Conservation (phyloP, 2,113 vertebrate species). For the Eulacestoma nigropectus region DNA sequence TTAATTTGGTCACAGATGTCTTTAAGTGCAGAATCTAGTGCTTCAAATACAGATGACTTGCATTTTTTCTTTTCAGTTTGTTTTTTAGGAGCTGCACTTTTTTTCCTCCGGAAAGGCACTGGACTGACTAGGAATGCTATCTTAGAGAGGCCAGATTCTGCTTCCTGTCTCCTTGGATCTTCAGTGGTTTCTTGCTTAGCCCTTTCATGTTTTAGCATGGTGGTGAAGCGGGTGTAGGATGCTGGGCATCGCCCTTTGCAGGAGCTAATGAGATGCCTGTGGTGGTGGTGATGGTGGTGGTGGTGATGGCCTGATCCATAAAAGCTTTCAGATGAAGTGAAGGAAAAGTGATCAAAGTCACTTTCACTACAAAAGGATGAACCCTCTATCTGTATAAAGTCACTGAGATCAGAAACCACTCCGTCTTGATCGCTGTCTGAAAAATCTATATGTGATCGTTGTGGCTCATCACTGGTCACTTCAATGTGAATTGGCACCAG, state of each 20-base stretch:
- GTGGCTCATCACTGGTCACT: conserved; percentile 77
- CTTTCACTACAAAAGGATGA: conserved; percentile 97
- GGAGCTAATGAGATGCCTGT: conserved; percentile 86
- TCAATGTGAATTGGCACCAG: conserved; percentile 83
- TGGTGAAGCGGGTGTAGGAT: conserved; percentile 94
- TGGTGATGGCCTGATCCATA: conserved; percentile 84
- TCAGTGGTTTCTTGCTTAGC: conserved; percentile 82
- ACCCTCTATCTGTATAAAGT: conserved; percentile 90
- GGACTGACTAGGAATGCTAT: conserved; percentile 96
- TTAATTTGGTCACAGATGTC: conserved; percentile 97
- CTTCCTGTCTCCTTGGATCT: conserved; percentile 75
- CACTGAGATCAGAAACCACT: conserved; percentile 87
- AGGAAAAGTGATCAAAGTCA: conserved; percentile 93
- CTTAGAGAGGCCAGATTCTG: conserved; percentile 90
- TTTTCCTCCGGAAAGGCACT: conserved; percentile 98
- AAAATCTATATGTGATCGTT: conserved; percentile 73
- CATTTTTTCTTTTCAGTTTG: conserved; percentile 80
- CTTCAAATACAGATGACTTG: conserved; percentile 89
- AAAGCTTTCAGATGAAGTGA: conserved; percentile 90
- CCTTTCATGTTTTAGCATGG: conserved; percentile 92
- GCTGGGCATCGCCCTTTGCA: conserved; percentile 95
- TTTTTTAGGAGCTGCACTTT: conserved; percentile 79
- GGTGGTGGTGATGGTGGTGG: conserved; percentile 87
- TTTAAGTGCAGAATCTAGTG: conserved; percentile 90
- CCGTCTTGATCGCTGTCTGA: conserved; percentile 93